Conservation (phyloP, 2,797 vertebrate species). For the Lacerta agilis region DNA sequence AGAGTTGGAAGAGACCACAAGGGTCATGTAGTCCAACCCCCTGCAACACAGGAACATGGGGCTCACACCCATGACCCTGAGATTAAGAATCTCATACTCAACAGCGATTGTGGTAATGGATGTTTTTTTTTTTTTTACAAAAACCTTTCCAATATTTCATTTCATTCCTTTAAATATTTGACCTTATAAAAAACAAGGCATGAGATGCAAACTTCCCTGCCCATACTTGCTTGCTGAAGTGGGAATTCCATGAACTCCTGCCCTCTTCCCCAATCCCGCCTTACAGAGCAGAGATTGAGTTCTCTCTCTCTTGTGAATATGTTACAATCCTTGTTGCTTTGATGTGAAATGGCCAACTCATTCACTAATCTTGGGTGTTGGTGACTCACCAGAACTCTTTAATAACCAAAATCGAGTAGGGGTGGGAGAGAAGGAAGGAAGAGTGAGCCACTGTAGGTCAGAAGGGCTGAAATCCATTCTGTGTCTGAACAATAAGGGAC, state of each 20-base stretch:
- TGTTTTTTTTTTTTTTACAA: neutral
- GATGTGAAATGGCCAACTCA: slow-evolving; percentile 23
- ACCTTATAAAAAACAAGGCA: neutral
- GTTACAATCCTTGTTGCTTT: neutral
- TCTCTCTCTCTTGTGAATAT: neutral
- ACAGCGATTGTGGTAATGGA: neutral
- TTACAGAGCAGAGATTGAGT: neutral
- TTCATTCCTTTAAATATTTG: neutral
- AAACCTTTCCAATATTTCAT: neutral
- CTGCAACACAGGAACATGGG: too few relatives aligned
- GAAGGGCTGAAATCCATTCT: neutral
- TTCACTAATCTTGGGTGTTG: slow-evolving; percentile 1
- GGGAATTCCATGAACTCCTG: neutral
- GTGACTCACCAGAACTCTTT: slow-evolving; percentile 11
- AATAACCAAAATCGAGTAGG: neutral
- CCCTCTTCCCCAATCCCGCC: accelerated
- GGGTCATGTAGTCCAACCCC: too few relatives aligned
- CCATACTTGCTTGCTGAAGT: neutral
- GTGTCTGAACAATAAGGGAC: neutral
- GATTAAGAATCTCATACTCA: too few relatives aligned
- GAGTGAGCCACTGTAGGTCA: neutral
- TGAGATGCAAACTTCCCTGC: neutral
- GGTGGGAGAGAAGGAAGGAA: slow-evolving; percentile 1
- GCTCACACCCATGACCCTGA: neutral
- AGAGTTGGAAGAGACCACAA: too few relatives aligned